Base-by-base conservation (phyloP, 1,140 invertebrate species). In the Hylaeus volcanicus region DNA sequence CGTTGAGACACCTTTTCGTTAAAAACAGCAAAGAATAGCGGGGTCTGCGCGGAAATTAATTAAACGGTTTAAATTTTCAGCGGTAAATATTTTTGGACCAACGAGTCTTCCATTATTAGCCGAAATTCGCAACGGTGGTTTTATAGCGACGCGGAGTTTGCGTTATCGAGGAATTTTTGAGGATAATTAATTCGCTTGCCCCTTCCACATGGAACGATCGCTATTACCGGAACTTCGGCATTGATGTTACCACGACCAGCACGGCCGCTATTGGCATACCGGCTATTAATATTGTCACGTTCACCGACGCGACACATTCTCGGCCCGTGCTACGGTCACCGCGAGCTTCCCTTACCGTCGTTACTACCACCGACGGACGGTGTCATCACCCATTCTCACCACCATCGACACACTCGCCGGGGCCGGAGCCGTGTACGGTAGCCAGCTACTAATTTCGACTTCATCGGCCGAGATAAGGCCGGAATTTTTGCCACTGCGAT, bases 381-480 rank as follows among this genome's bases (percentile, higher is more conserved):
- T 55, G 74, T 51, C 70, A 71, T 79, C 72, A 63, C 74, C 74
- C 48, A 76, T 83, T 79, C 72, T 58, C 72, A 72, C 66, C 64
- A 77, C 51, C 74, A 84, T 26, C 11, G 26, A 12, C 70, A 68
- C 55, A 74, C 84, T 26, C 75, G 87, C 86, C 87, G 84, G 89
- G 82, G 85, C 83, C 87, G 84, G 89, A 81, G 85, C 83, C 88
- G 88, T 90, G 89, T 92, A 93, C 92, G 89, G 92, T 92, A 92
- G 92, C 91, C 88, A 84, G 81, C 89, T 92, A 92, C 91, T 92
- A 93, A 93, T 93, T 92, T 92, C 91, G 91, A 91, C 91, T 91
- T 92, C 91, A 92, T 92, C 91, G 91, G 80, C 73, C 83, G 88
- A 92, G 92, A 92, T 92, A 92, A 92, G 89, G 41, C 72, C 82